Evolutionary conservation across 2,113 vertebrate species (phyloP), one percentile per base, ranked within the genome.

Genomic region (Sarotherodon lohbergeri): DNA sequence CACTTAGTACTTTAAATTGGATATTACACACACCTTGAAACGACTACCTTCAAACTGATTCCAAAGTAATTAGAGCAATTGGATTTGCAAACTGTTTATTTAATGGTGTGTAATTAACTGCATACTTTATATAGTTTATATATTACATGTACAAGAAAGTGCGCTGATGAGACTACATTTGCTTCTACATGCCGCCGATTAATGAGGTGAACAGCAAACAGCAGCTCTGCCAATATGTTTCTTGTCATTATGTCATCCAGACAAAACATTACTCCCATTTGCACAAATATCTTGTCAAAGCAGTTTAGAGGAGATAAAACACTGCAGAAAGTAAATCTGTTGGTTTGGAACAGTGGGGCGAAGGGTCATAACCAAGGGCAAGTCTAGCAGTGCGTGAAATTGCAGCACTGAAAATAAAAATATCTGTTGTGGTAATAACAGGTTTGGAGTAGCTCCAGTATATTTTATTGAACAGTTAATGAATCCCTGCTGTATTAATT

Each of bases 381-480:
- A 81, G 85, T 76, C 56, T 79, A 87, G 76, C 89, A 29, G 89
- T 34, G 92, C 78, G 32, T 95, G 93, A 93, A 94, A 94, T 89
- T 91, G 85, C 68, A 84, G 48, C 56, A 82, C 87, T 86, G 59
- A 86, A 89, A 95, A 90, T 82, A 91, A 89, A 93, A 86, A 88
- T 52, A 54, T 83, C 80, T 80, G 50, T 73, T 66, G 32, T 79
- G 2, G 4, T 86, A 89, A 63, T 83, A 89, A 89, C 27, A 73
- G 73, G 41, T 90, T 94, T 63, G 71, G 89, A 90, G 73, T 48
- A 39, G 73, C 24, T 71, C 4, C 19, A 8, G 13, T 57, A 27
- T 3, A 8, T 89, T 90, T 82, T 88, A 82, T 46, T 83, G 10
- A 59, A 27, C 48, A 61, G 57, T 68, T 73, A 82, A 88, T 76